Base-by-base conservation (phyloP, 92 coral and sea anemone genomes). In the Bergia puertoricense region DNA sequence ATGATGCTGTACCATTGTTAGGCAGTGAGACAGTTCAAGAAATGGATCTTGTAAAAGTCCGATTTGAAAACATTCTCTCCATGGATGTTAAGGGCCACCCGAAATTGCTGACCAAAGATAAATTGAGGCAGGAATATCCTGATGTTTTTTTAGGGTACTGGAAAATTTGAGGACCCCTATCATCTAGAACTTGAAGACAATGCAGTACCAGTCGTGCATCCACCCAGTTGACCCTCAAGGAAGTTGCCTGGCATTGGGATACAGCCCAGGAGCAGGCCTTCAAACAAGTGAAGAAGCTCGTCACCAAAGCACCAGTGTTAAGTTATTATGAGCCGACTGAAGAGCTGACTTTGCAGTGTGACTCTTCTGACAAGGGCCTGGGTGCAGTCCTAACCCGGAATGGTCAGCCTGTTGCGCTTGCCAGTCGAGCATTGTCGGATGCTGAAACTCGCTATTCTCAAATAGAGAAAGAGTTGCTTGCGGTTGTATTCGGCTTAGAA, bases 11-110 rank as follows among this genome's bases (percentile, higher is more conserved):
- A 81, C 86, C 89, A 68, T 76, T 85, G 89, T 75, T 88, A 75
- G 89, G 91, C 39, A 91, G 93, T 84, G 91, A 88, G 68, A 79
- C 89, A 62, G 86, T 91, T 2, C 89, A 91, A 81, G 76, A 86
- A 67, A 92, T 89, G 88, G 67, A 89, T 59, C 81, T 92, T 16
- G 71, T 77, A 10, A 88, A 62, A 54, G 93, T 91, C 38, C 65
- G 81, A 68, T 91, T 78, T 68, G 85, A 91, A 57, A 85, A 88
- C 74, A 88, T 88, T 39, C 85, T 88, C 38, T 91, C 89, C n/a
- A 51, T 91, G 30, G 80, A 43, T 14, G 88, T 81, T 57, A 88
- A 71, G 20, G 30, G 36, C n/a, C 15, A 82, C 76, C 41, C 54
- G 44, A 46, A 16, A 66, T 48, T 75, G 74, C 62, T 89, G 51